Conservation (phyloP, 2,797 vertebrate genomes). For the Telmatherina bonti region DNA sequence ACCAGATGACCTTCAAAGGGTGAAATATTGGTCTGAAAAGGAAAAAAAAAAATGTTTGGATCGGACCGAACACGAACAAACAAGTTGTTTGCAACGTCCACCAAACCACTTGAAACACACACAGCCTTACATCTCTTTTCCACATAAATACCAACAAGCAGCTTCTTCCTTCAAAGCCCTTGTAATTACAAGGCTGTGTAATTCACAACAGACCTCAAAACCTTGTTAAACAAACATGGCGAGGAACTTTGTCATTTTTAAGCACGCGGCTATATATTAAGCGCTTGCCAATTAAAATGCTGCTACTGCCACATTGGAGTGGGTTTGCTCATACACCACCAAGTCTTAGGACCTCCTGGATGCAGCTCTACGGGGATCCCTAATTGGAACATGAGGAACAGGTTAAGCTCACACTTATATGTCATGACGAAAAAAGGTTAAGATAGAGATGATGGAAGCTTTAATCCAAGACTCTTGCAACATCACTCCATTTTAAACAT, state of each 20-base stretch:
- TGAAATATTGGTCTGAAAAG: not conserved
- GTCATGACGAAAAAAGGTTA: slow-evolving; percentile 5
- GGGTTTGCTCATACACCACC: slow-evolving; percentile 11
- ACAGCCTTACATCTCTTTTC: slow-evolving; percentile 28
- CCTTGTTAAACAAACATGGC: slow-evolving; percentile 55
- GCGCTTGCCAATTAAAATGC: slow-evolving; percentile 14
- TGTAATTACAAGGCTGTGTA: slow-evolving; percentile 53
- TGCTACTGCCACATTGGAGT: slow-evolving; percentile 20
- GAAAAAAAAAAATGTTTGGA: slow-evolving; percentile 8
- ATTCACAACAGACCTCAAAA: slow-evolving; percentile 61
- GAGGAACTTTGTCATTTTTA: slow-evolving; percentile 47
- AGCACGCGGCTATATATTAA: slow-evolving; percentile 44
- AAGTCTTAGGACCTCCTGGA: not conserved
- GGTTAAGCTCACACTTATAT: slow-evolving; percentile 4
- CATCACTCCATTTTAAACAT: slow-evolving; percentile 46
- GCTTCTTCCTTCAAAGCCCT: slow-evolving; percentile 54
- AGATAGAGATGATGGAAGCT: not conserved
- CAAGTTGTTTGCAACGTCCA: slow-evolving; percentile 31
- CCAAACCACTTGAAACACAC: slow-evolving; percentile 25
- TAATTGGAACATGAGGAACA: not conserved
- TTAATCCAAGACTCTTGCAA: slow-evolving; percentile 5
- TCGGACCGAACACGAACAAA: slow-evolving; percentile 18
- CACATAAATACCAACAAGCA: slow-evolving; percentile 62
- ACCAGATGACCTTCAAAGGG: slow-evolving; percentile 6
- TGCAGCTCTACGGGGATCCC: not conserved